Evolutionary conservation across 2,113 vertebrate genomes (phyloP).

Genomic region (Tragelaphus buxtoni): DNA sequence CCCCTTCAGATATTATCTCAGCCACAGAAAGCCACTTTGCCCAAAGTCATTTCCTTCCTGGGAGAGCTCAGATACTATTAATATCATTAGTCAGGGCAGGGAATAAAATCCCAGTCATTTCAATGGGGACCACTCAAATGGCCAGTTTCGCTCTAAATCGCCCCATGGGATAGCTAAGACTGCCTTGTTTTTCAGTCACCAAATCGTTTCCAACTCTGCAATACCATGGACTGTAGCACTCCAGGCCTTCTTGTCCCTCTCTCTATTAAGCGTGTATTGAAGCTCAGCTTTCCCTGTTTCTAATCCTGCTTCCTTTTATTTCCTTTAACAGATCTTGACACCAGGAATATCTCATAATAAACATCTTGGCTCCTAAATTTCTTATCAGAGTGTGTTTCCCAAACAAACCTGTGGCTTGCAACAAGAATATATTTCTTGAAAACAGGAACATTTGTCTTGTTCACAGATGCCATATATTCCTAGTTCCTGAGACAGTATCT

Average conservation of each 20-base stretch:
- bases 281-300: background rate
- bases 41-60: background rate
- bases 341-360: background rate
- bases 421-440: background rate
- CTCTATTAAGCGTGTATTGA: background rate
- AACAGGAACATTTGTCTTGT: background rate
- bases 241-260: background rate
- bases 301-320: background rate
- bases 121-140: background rate
- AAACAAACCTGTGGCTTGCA: background rate
- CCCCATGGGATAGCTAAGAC: background rate
- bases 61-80: background rate
- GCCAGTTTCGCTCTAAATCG: too few relatives aligned
- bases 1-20: background rate
- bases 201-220: accelerated
- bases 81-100: background rate
- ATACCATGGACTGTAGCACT: background rate
- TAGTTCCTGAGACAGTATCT: background rate
- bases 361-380: background rate
- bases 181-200: background rate
- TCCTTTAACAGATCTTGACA: background rate
- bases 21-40: background rate
- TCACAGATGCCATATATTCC: background rate
- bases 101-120: background rate
- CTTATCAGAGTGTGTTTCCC: background rate